A percentile compares a stretch with the other conserved stretches of the same genome.
phyloP scores from a whole-genome alignment of 2,113 vertebrate species.

The Heterotilapia buettikoferi region DNA sequence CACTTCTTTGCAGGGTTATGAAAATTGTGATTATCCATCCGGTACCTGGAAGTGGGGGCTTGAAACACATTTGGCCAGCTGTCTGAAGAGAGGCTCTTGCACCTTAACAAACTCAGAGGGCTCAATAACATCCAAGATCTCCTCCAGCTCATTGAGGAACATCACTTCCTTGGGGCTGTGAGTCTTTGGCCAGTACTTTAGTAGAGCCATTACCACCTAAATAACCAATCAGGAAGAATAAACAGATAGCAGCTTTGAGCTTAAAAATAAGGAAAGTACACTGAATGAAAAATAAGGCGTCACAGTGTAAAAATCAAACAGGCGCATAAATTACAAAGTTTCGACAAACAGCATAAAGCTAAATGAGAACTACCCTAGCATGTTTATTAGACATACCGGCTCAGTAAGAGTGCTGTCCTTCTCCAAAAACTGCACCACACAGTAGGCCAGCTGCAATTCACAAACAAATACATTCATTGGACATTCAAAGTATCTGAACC shows the following conservation, averaged over 20 bases:
- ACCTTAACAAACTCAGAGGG: constrained; percentile 97
- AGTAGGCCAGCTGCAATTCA: constrained; percentile 86
- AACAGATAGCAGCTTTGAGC: neutral
- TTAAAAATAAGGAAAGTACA: neutral
- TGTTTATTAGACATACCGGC: constrained; percentile 77
- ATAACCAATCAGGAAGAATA: neutral
- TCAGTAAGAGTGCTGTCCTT: constrained; percentile 98
- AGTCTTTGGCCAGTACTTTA: constrained; percentile 99
- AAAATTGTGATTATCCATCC: neutral
- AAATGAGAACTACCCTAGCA: neutral
- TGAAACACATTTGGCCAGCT: constrained; percentile 96
- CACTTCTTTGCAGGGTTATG: neutral
- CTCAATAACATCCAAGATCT: constrained; percentile 96
- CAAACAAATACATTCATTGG: constrained; percentile 14
- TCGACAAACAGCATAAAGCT: neutral
- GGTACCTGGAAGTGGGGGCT: constrained; percentile 94
- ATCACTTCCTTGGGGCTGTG: constrained; percentile 99
- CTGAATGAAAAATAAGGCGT: neutral
- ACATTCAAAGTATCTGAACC: neutral
- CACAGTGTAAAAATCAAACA: neutral
- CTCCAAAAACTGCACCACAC: constrained; percentile 95
- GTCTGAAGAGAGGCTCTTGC: constrained; percentile 95
- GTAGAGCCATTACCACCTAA: constrained; percentile 92
- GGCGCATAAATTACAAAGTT: neutral
- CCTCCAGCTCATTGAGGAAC: constrained; percentile 96